Percentiles rank a stretch among this genome's conserved stretches.
phyloP scores from a whole-genome alignment of 2,888 invertebrate genomes.

The Norana najaformis region DNA sequence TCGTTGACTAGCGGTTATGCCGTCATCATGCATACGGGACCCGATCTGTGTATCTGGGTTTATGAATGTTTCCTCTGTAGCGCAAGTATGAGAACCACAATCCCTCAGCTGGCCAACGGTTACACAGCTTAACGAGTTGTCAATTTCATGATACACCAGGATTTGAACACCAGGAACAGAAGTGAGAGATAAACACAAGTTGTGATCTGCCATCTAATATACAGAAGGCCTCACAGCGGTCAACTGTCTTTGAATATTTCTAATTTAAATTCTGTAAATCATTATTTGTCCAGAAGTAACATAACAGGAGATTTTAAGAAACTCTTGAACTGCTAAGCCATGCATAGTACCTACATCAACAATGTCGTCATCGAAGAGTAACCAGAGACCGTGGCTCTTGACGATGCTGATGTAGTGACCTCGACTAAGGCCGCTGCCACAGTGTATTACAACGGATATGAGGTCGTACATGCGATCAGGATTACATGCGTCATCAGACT shows the following conservation, averaged over 20 bases:
- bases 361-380: conserved; percentile 99
- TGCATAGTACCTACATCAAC: conserved; percentile 78
- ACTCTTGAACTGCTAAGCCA: background rate
- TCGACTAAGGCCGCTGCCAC: conserved; percentile 97
- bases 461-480: conserved; percentile 97
- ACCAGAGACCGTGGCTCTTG: conserved; percentile 98
- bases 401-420: conserved; percentile 99
- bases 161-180: too few relatives aligned
- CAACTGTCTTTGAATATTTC: too few relatives aligned
- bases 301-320: background rate
- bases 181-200: too few relatives aligned
- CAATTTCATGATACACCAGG: too few relatives aligned
- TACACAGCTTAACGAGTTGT: background rate
- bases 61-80: too few relatives aligned
- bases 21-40: too few relatives aligned
- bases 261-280: too few relatives aligned
- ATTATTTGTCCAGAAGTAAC: background rate
- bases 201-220: background rate
- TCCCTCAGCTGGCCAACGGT: too few relatives aligned
- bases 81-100: too few relatives aligned
- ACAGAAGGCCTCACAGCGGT: background rate
- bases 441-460: conserved; percentile 98
- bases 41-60: too few relatives aligned
- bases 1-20: too few relatives aligned
- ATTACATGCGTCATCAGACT: conserved; percentile 98